Evolutionary conservation across 2,888 invertebrate genomes (phyloP).

Genomic region (Dugesia japonica): DNA sequence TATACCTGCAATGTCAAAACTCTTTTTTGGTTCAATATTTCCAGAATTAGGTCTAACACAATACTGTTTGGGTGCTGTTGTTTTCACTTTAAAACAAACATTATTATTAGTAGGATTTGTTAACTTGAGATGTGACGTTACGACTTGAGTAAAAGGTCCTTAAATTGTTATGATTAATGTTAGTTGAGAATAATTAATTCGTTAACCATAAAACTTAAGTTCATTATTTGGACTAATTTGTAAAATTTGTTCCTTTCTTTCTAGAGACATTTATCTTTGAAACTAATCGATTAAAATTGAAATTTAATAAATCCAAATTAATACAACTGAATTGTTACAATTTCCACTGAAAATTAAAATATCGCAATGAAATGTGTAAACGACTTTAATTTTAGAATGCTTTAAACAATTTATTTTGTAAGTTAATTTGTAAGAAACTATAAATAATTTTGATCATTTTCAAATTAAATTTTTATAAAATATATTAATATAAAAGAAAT

Average conservation of each 20-base stretch:
- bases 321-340: too few species aligned
- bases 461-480: too few species aligned
- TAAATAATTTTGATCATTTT: too few species aligned
- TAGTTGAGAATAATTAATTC: neutral
- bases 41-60: conserved; percentile 98
- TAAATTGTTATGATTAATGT: conserved; percentile 36
- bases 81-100: conserved; percentile 95
- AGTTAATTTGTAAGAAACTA: too few species aligned
- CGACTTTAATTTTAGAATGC: neutral
- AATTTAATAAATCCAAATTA: too few species aligned
- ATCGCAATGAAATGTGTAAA: conserved; percentile 7
- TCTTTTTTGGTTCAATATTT: conserved; percentile 59
- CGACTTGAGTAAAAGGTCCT: conserved; percentile 70
- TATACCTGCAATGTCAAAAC: conserved; percentile 69
- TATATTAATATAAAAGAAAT: too few species aligned
- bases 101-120: conserved; percentile 63
- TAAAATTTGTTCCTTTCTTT: neutral
- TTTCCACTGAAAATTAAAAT: neutral
- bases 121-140: conserved; percentile 72
- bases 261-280: neutral
- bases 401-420: too few species aligned
- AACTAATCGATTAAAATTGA: too few species aligned
- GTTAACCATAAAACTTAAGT: neutral
- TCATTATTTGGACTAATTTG: neutral
- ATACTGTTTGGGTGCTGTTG: conserved; percentile 95